phyloP scores from a whole-genome alignment of 2,113 vertebrate genomes.

The Pteronura brasiliensis region DNA sequence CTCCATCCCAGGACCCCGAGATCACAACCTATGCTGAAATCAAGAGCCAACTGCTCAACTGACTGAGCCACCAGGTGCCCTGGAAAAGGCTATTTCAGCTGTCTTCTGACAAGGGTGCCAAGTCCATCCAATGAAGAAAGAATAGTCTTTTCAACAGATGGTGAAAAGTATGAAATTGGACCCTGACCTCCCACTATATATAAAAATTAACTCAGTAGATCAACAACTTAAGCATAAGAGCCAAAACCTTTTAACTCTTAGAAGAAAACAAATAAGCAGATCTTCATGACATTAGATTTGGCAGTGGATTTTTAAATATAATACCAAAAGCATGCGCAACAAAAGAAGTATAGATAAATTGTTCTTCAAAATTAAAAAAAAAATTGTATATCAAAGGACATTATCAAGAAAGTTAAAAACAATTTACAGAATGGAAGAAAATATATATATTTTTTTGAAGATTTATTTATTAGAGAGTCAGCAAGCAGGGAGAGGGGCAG shows the following conservation, averaged over 20 bases:
- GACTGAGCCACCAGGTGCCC: no score
- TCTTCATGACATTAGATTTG: slow-evolving; percentile 9
- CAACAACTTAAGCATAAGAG: background rate
- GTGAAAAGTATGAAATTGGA: background rate
- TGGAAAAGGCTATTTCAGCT: no score
- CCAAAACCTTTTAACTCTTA: background rate
- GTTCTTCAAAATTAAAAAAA: slow-evolving; percentile 36
- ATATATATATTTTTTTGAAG: no score
- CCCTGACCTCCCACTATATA: background rate
- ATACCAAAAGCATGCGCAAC: background rate
- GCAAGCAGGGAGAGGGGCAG: no score
- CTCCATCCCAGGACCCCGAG: no score
- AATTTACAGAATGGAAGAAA: background rate
- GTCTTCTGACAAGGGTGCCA: background rate
- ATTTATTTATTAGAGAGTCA: no score
- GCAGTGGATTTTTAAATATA: background rate
- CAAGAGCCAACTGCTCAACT: no score
- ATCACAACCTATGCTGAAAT: no score
- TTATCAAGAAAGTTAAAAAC: background rate
- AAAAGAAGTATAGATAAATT: background rate
- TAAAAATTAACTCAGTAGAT: background rate
- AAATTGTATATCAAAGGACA: background rate
- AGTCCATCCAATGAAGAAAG: background rate
- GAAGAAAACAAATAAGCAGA: background rate
- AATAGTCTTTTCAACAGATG: background rate